phyloP scores from a whole-genome alignment of 2,797 vertebrate genomes.

The Takifugu rubripes region DNA sequence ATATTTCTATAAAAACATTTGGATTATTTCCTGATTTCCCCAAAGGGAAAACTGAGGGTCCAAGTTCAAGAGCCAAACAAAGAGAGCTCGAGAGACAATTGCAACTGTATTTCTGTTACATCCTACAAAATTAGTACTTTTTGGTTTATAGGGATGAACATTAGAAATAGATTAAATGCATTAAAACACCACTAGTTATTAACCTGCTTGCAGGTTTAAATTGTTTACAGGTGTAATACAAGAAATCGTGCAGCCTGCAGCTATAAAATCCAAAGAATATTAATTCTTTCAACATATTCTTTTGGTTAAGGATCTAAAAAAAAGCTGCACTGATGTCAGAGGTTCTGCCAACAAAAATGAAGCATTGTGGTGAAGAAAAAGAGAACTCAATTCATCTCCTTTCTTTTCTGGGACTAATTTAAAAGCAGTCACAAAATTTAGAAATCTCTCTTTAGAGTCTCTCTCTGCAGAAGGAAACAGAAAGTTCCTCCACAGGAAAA shows the following conservation, averaged over 20 bases:
- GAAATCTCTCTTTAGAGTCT: background rate
- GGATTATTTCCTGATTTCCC: slow-evolving; percentile 6
- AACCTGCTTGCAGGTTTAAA: too few species aligned
- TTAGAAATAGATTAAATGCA: background rate
- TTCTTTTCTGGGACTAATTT: slow-evolving; percentile 2
- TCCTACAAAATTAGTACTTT: background rate
- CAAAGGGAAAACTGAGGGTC: slow-evolving; percentile 16
- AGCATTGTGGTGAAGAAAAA: background rate
- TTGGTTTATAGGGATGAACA: background rate
- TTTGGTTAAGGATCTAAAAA: slow-evolving; percentile 7
- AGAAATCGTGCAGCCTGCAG: background rate
- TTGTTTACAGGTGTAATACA: too few species aligned
- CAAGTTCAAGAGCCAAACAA: background rate
- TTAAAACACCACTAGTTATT: too few species aligned
- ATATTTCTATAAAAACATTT: slow-evolving; percentile 28
- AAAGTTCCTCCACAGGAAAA: slow-evolving; percentile 12
- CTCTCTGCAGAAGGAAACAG: background rate
- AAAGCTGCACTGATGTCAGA: slow-evolving; percentile 2
- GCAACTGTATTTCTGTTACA: background rate
- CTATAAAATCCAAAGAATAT: background rate
- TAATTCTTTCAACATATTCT: slow-evolving; percentile 1
- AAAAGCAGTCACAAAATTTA: slow-evolving; percentile 2
- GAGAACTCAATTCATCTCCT: slow-evolving; percentile 7
- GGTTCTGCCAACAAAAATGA: slow-evolving; percentile 11
- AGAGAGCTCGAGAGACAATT: background rate